phyloP scores from a whole-genome alignment of 2,888 invertebrate species.

The Alloscopus bannaensis region DNA sequence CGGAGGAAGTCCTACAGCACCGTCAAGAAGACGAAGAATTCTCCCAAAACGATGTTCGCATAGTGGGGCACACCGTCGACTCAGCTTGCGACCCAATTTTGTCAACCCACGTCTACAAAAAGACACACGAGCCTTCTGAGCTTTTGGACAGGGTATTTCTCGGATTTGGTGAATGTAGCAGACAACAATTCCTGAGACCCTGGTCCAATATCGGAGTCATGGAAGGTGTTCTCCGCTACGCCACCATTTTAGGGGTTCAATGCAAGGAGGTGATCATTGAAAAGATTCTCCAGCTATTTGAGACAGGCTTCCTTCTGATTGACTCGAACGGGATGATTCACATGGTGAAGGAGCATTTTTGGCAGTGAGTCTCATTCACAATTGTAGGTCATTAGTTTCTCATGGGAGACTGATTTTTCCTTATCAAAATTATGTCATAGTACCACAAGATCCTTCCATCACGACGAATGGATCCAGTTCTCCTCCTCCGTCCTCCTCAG shows the following conservation, averaged over 20 bases:
- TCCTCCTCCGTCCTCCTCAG: background rate
- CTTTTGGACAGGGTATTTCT: background rate
- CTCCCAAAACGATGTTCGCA: background rate
- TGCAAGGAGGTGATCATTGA: background rate
- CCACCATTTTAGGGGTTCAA: background rate
- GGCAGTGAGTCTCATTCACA: background rate
- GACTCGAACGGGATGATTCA: background rate
- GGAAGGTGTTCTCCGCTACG: background rate
- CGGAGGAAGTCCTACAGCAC: background rate
- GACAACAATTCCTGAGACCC: background rate
- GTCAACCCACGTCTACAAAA: background rate
- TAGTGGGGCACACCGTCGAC: background rate
- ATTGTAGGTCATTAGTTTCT: background rate
- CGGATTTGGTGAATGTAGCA: background rate
- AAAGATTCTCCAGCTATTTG: background rate
- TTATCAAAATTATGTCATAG: background rate
- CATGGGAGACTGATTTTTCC: background rate
- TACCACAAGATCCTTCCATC: background rate
- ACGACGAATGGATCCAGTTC: background rate
- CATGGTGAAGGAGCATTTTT: background rate
- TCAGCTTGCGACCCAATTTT: background rate
- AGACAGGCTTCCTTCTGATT: background rate
- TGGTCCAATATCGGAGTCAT: background rate
- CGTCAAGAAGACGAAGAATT: background rate
- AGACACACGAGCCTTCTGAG: background rate